A percentile compares a stretch with the other conserved stretches of the same genome.
Evolutionary conservation across 2,888 invertebrate genomes (phyloP).

Genomic region (Endomychus coccineus): DNA sequence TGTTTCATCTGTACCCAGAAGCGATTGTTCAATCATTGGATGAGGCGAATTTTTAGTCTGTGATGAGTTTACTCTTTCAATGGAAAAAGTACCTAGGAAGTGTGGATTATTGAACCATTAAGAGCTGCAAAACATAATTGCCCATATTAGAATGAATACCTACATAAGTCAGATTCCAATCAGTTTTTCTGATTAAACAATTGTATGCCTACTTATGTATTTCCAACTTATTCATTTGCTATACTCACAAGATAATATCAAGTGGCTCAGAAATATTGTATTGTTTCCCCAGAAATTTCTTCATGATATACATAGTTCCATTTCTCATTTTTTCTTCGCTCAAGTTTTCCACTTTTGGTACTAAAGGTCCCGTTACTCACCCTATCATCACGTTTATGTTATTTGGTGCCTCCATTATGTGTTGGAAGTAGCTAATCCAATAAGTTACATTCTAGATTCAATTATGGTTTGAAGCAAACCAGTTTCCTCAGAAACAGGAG

Average conservation of each 20-base stretch:
- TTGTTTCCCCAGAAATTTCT: slow-evolving; percentile 46
- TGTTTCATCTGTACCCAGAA: slow-evolving; percentile 5
- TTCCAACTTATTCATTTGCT: not conserved
- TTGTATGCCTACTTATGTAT: slow-evolving; percentile 27
- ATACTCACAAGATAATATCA: slow-evolving; percentile 27
- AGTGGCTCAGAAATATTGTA: slow-evolving; percentile 46
- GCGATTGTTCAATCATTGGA: slow-evolving; percentile 7
- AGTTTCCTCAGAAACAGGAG: no score
- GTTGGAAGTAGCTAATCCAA: slow-evolving; percentile 21
- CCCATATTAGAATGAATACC: no score
- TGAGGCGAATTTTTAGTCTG: slow-evolving; percentile 6
- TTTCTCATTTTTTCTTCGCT: slow-evolving; percentile 47
- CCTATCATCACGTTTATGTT: slow-evolving; percentile 55
- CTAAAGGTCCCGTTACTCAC: slow-evolving; percentile 59
- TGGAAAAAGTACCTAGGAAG: slow-evolving; percentile 28
- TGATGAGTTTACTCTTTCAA: slow-evolving; percentile 22
- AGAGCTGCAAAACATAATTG: slow-evolving; percentile 10
- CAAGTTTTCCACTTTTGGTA: slow-evolving; percentile 54
- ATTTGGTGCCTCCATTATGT: slow-evolving; percentile 17
- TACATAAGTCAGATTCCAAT: no score
- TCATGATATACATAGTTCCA: slow-evolving; percentile 46
- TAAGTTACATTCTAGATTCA: slow-evolving; percentile 16
- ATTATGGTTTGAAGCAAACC: no score
- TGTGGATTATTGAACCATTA: slow-evolving; percentile 27
- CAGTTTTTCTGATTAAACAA: no score